phyloP scores from a whole-genome alignment of 2,888 invertebrate species.

The Hartigia nigra region DNA sequence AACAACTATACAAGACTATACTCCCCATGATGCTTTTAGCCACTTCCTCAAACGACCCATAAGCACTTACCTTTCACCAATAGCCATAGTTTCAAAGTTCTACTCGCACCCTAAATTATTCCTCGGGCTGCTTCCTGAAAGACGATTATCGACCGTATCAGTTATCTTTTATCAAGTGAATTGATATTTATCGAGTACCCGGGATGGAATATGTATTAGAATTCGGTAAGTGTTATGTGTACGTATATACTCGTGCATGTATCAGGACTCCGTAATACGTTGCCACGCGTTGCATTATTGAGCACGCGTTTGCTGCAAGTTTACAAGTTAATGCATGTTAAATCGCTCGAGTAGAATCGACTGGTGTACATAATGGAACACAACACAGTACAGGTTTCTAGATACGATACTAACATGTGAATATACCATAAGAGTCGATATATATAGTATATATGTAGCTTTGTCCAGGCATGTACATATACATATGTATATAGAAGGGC shows the following conservation, averaged over 20 bases:
- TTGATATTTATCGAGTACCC: background rate
- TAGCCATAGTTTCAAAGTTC: background rate
- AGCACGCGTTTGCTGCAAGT: constrained; percentile 13
- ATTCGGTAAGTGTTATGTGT: background rate
- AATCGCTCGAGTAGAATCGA: constrained; percentile 47
- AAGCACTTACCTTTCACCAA: background rate
- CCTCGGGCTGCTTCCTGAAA: background rate
- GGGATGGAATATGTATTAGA: background rate
- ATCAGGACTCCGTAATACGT: background rate
- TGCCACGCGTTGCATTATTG: background rate
- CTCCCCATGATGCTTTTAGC: background rate
- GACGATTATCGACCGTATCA: background rate
- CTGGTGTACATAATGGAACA: constrained; percentile 44
- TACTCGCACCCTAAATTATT: background rate
- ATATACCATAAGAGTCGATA: background rate
- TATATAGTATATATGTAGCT: background rate
- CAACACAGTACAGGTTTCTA: constrained; percentile 30
- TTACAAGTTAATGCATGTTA: constrained; percentile 27
- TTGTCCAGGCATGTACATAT: too few relatives aligned
- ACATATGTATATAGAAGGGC: background rate
- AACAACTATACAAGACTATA: background rate
- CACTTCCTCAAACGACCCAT: background rate
- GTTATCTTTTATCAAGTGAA: background rate
- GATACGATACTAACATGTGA: background rate
- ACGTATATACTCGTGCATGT: background rate